Evolutionary conservation across 2,113 vertebrate genomes (phyloP).

Genomic region (Spermophilus dauricus): DNA sequence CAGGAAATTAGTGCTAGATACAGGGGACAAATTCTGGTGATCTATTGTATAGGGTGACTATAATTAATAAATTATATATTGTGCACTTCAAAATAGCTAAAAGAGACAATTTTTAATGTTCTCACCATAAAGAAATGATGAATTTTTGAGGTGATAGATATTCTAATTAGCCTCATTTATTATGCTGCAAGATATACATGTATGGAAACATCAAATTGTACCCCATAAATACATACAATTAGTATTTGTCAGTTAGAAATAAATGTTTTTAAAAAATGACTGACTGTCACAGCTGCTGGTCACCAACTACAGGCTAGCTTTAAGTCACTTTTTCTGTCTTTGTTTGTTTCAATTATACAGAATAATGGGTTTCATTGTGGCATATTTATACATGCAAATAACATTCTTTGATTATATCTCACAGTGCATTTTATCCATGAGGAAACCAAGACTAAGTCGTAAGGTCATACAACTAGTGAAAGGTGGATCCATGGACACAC

Average conservation of each 20-base stretch:
- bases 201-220: neutral
- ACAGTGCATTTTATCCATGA: neutral
- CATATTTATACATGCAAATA: too few species aligned
- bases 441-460: neutral
- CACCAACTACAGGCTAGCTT: neutral
- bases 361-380: too few species aligned
- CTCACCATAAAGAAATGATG: neutral
- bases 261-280: neutral
- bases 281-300: fast-evolving
- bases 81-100: neutral
- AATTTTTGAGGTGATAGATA: neutral
- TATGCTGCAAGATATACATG: neutral
- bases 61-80: neutral
- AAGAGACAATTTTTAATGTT: neutral
- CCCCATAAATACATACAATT: neutral
- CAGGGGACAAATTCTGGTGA: neutral
- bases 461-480: neutral
- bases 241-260: neutral
- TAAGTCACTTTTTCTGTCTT: neutral
- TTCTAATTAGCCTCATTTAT: neutral
- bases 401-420: neutral
- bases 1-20: neutral
- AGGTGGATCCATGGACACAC: neutral
- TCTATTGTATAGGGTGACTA: neutral
- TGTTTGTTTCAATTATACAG: neutral